Base-by-base conservation (phyloP, 1,140 invertebrate species). In the Melanaphis sacchari region DNA sequence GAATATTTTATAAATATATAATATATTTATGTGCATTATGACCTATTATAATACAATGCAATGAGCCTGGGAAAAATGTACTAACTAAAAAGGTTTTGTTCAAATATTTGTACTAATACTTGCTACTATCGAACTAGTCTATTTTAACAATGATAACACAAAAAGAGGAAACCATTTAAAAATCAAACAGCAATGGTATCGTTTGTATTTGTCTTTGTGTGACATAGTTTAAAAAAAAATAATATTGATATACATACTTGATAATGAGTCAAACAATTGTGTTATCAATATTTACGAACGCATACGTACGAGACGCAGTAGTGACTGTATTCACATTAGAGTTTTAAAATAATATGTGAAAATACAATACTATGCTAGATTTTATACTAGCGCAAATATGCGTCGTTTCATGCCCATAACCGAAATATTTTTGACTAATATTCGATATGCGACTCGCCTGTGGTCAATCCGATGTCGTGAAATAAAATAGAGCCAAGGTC, bases 81-180 rank as follows among this genome's bases (percentile, higher is more conserved):
- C 31, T 38, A 89, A 89, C 31, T 9, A 5, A 88, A 38, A 38
- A 89, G 49, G n/a, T 89, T 54, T 54, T 31, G 49, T 89, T 88
- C 7, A 88, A 88, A 88, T 88, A 88, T 88, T 88, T 88, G 43
- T 88, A n/a, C 38, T 46, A 26, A 85, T 41, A 85, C 1, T 85
- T 40, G 24, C 24, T 85, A 85, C 59, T n/a, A 66, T 76, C 59
- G 5, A n/a, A 76, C 59, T 66, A 15, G 59, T 66, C 31, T 76
- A 76, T 76, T 76, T 76, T 76, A 76, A 76, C 59, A 76, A 76
- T n/a, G 59, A 76, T 76, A 76, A 76, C n/a, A 76, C 59, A 76
- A 52, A 52, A 24, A n/a, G 26, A 36, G 15, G 9, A 76, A 76
- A n/a, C 59, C 31, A n/a, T 76, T 76, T n/a, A n/a, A 76, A n/a